phyloP scores from a whole-genome alignment of 1,140 invertebrate genomes.

The Dreissena rostriformis region DNA sequence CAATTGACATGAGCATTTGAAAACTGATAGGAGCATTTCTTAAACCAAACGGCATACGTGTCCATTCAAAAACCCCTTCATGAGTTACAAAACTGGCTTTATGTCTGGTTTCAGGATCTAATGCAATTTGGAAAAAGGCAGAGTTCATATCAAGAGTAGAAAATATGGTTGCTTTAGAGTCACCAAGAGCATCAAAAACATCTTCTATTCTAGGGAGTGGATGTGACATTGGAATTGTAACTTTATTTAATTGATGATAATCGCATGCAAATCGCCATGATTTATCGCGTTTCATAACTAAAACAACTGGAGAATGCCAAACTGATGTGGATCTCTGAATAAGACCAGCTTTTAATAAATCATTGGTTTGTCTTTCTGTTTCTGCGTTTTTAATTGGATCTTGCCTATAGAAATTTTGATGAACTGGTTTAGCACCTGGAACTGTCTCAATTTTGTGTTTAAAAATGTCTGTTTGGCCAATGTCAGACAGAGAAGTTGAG shows the following conservation, averaged over 20 bases:
- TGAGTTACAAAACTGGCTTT: slow-evolving; percentile 60
- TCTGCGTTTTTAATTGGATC: slow-evolving; percentile 32
- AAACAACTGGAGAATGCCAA: slow-evolving; percentile 35
- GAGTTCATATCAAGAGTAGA: slow-evolving; percentile 60
- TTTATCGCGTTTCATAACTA: slow-evolving; percentile 46
- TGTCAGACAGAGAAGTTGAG: slow-evolving; percentile 39
- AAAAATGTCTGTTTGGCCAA: slow-evolving; percentile 51
- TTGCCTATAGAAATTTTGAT: slow-evolving; percentile 40
- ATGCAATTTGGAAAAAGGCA: slow-evolving; percentile 57
- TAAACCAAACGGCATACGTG: slow-evolving; percentile 55
- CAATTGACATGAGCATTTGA: slow-evolving; percentile 48
- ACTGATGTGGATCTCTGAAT: slow-evolving; percentile 24
- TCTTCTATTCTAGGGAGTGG: slow-evolving; percentile 49
- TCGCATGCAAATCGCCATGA: slow-evolving; percentile 40
- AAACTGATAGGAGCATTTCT: slow-evolving; percentile 46
- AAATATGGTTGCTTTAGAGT: slow-evolving; percentile 52
- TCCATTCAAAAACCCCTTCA: slow-evolving; percentile 53
- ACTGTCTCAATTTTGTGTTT: slow-evolving; percentile 58
- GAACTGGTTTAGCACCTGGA: slow-evolving; percentile 42
- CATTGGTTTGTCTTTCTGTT: slow-evolving; percentile 38
- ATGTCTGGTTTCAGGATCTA: slow-evolving; percentile 55
- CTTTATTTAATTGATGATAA: slow-evolving; percentile 52
- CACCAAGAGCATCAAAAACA: slow-evolving; percentile 58
- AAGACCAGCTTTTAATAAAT: slow-evolving; percentile 42
- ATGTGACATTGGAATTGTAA: slow-evolving; percentile 54